Conservation (phyloP, 2,113 vertebrate genomes). For the Cervus canadensis region DNA sequence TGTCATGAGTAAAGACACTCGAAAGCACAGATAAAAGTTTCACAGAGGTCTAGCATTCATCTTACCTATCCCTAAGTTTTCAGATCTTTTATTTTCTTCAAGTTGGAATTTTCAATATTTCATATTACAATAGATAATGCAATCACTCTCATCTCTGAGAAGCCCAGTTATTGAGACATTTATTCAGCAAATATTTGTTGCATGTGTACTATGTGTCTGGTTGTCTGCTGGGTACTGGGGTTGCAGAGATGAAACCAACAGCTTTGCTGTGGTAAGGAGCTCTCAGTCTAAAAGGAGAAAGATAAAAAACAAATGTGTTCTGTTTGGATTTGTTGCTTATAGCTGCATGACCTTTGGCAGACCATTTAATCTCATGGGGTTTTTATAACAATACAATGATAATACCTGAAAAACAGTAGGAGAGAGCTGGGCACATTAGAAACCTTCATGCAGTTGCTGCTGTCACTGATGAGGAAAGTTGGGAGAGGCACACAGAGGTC, state of each 20-base stretch:
- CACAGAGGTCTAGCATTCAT: background rate
- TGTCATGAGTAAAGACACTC: background rate
- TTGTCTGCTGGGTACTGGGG: background rate
- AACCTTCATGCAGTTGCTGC: background rate
- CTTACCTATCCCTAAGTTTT: background rate
- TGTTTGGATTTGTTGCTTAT: background rate
- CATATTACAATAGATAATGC: background rate
- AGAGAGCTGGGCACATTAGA: background rate
- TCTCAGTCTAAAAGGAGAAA: background rate
- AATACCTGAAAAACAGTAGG: background rate
- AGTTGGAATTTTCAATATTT: conserved; percentile 15
- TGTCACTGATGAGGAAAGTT: background rate
- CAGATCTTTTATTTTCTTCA: background rate
- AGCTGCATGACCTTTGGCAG: background rate
- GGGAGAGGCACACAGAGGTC: background rate
- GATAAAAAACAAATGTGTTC: background rate
- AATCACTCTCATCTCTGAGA: background rate
- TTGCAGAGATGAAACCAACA: background rate
- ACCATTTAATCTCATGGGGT: background rate
- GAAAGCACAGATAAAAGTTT: background rate
- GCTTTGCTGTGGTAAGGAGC: background rate
- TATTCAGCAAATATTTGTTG: background rate
- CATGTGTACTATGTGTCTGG: background rate
- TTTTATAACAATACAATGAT: background rate
- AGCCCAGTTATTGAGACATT: background rate